Conservation (phyloP, 2,797 vertebrate genomes). For the Scarus forsteni region DNA sequence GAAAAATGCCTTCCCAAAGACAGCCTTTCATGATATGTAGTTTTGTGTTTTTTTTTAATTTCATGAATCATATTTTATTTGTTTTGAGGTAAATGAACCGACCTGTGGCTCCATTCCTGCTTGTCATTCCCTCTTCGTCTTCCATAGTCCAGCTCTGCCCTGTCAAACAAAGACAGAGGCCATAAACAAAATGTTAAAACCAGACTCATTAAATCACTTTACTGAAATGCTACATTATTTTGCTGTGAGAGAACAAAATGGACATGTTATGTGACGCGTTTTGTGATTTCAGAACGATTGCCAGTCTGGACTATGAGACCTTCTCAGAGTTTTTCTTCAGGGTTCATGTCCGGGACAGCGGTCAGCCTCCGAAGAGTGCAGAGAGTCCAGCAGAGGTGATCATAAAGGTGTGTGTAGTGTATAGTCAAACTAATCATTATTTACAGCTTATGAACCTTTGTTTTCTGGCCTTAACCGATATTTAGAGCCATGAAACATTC, state of each 20-base stretch:
- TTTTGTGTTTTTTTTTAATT: no score
- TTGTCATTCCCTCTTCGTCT: no score
- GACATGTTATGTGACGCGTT: conserved; percentile 6
- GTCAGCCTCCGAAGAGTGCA: conserved; percentile 87
- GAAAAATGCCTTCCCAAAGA: no score
- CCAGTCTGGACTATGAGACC: conserved; percentile 92
- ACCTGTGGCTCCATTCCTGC: no score
- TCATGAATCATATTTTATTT: no score
- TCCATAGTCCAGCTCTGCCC: no score
- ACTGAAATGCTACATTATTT: not conserved
- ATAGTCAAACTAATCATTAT: conserved; percentile 6
- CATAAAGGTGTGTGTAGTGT: conserved; percentile 85
- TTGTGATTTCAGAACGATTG: conserved; percentile 82
- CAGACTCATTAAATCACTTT: not conserved
- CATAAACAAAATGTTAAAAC: no score
- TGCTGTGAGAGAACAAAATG: not conserved
- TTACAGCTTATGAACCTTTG: conserved; percentile 2
- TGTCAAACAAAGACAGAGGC: no score
- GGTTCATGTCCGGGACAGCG: conserved; percentile 93
- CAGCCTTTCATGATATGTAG: no score
- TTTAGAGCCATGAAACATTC: no score
- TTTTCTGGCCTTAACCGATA: not conserved
- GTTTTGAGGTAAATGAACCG: no score
- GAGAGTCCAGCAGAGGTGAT: conserved; percentile 91
- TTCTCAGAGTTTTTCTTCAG: conserved; percentile 91